These are phyloP conservation scores for Orycteropus afer DNA, from an alignment of 2,113 vertebrate species.

Conservation along the genomic window DNA sequence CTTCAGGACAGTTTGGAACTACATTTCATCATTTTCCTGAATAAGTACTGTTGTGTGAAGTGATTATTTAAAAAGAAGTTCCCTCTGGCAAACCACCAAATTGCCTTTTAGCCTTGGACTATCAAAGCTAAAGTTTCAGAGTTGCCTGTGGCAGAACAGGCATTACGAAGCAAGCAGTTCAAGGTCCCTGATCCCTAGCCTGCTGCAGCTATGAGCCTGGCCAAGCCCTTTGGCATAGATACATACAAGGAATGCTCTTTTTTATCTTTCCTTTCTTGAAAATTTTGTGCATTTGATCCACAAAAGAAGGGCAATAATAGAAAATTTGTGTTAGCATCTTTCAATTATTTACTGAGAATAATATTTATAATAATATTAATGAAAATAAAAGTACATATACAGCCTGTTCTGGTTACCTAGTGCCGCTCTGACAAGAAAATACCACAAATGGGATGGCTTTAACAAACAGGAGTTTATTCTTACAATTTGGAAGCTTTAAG, in stretches of 20 bases:
- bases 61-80: constrained; percentile 58
- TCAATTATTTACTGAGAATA: constrained; percentile 60
- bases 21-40: constrained; percentile 56
- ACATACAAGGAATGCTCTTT: constrained; percentile 52
- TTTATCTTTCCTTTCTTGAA: constrained; percentile 60
- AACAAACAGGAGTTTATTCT: no score
- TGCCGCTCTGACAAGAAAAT: no score
- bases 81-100: constrained; percentile 57
- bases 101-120: constrained; percentile 67
- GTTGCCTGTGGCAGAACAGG: constrained; percentile 61
- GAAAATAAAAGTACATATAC: background rate
- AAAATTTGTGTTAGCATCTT: constrained; percentile 64
- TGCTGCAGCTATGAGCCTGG: constrained; percentile 4
- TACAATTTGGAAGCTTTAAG: no score
- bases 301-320: constrained; percentile 48
- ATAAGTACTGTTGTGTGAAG: constrained; percentile 38
- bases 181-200: constrained; percentile 48
- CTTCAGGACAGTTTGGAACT: constrained; percentile 26
- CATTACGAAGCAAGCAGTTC: constrained; percentile 56
- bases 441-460: no score
- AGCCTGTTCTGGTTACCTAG: no score
- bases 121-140: constrained; percentile 61
- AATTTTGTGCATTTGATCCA: constrained; percentile 58
- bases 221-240: constrained; percentile 54
- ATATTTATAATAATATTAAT: constrained; percentile 39